Evolutionary conservation across 2,113 vertebrate genomes (phyloP).

Genomic region (Campylorhamphus procurvoides): DNA sequence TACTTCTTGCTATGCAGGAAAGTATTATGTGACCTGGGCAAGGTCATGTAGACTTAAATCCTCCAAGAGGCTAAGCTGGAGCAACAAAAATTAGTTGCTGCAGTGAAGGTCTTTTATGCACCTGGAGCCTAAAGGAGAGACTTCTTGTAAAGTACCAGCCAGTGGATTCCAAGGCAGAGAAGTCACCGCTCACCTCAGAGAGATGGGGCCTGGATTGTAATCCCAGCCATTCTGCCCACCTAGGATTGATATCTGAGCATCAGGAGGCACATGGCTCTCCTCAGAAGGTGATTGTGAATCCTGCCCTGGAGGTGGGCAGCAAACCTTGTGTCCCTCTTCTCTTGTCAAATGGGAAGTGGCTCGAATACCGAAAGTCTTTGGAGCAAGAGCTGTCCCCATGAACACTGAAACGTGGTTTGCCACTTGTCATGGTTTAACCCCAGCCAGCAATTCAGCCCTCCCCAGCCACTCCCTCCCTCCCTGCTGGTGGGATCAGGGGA

Average conservation of each 20-base stretch:
- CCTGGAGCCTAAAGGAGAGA: neutral
- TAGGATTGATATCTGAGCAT: neutral
- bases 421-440: neutral
- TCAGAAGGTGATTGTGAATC: neutral
- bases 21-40: constrained; percentile 42
- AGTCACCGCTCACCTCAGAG: neutral
- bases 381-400: neutral
- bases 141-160: neutral
- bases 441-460: neutral
- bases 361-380: neutral
- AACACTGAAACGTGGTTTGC: neutral
- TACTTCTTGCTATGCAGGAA: constrained; percentile 4
- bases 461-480: neutral
- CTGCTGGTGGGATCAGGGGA: neutral
- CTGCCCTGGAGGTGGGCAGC: neutral
- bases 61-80: constrained; percentile 34
- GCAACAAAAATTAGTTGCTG: constrained; percentile 16
- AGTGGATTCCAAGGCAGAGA: neutral
- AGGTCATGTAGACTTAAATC: constrained; percentile 47
- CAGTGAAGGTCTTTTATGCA: neutral
- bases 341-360: too few relatives aligned
- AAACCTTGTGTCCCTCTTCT: too few relatives aligned
- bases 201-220: neutral
- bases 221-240: neutral
- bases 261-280: neutral